Evolutionary conservation across 2,888 invertebrate genomes (phyloP), one percentile per base, ranked within the genome.

Genomic region (Colletes collaris): DNA sequence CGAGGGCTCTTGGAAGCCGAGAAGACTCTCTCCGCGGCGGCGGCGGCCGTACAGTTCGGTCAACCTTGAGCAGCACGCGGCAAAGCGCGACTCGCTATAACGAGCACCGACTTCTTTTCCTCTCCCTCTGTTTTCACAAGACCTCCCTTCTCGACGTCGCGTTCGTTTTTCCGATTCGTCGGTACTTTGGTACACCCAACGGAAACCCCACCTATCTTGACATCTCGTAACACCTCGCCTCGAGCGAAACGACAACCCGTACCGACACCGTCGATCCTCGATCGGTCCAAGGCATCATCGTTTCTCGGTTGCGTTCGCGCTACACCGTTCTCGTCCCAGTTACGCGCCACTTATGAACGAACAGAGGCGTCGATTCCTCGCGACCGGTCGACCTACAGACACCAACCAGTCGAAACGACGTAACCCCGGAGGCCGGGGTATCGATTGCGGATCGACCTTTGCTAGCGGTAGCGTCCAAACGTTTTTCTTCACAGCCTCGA

Each of bases 11-110:
- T 77, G 49, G 62, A 66, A 76, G 70, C 46, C 49, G 58, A 71
- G 70, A 70, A 66, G 62, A 62, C 77, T 71, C 71, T 79, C 71
- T 70, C 77, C 71, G 52, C 27, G 27, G 10, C 13, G 35, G 27
- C 40, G 49, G 10, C 56, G 7, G 11, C 50, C 40, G 59, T 66
- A 62, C n/a, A 60, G 60, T 50, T 65, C 52, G 67, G 49, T 44
- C 76, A 78, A 76, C 78, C 78, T 78, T 78, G 78, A 76, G 60
- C 46, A 27, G 58, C 74, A 58, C 76, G 77, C 68, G 68, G 63
- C 67, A 35, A 63, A 69, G 27, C 56, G 62, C 58, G 62, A n/a
- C 16, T 35, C 64, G 58, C 58, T 19, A 27, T 10, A 37, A 13
- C 46, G 50, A 46, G 44, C 11, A 6, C 13, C 62, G 44, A 46